These are phyloP conservation scores for Adoxophyes honmai DNA, from an alignment of 1,140 invertebrate species.

Conservation along the genomic window DNA sequence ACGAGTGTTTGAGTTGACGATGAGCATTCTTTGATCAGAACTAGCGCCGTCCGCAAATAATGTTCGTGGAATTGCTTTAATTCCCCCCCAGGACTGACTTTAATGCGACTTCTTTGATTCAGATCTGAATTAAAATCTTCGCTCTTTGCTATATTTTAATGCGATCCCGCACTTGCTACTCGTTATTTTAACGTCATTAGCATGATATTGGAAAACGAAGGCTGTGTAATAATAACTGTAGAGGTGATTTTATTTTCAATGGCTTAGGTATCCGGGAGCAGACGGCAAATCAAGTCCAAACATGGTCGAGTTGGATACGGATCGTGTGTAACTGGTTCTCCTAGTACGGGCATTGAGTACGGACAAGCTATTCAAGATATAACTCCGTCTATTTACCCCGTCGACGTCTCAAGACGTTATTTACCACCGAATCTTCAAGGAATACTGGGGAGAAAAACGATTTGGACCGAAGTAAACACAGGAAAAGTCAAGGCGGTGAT, in stretches of 20 bases:
- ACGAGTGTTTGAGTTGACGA: slow-evolving; percentile 37
- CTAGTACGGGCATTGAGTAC: no score
- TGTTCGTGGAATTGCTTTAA: slow-evolving; percentile 8
- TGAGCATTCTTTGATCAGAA: slow-evolving; percentile 28
- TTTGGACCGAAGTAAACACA: slow-evolving; percentile 25
- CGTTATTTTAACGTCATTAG: background rate
- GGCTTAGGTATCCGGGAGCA: no score
- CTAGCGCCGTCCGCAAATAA: slow-evolving; percentile 6
- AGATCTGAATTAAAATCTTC: slow-evolving; percentile 8
- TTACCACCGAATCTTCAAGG: no score
- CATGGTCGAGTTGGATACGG: no score
- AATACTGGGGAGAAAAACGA: background rate
- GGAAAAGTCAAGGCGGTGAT: slow-evolving; percentile 47
- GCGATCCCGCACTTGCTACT: slow-evolving; percentile 2
- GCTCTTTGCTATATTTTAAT: background rate
- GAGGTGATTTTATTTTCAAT: no score
- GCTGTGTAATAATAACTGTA: no score
- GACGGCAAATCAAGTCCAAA: no score
- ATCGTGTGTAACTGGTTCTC: no score
- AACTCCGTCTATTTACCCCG: no score
- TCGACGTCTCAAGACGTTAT: no score
- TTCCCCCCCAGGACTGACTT: background rate
- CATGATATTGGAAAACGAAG: no score
- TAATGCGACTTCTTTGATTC: background rate
- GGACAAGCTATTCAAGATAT: no score